These are phyloP conservation scores for Thamnophis elegans DNA, from an alignment of 2,797 vertebrate species.

Conservation along the genomic window DNA sequence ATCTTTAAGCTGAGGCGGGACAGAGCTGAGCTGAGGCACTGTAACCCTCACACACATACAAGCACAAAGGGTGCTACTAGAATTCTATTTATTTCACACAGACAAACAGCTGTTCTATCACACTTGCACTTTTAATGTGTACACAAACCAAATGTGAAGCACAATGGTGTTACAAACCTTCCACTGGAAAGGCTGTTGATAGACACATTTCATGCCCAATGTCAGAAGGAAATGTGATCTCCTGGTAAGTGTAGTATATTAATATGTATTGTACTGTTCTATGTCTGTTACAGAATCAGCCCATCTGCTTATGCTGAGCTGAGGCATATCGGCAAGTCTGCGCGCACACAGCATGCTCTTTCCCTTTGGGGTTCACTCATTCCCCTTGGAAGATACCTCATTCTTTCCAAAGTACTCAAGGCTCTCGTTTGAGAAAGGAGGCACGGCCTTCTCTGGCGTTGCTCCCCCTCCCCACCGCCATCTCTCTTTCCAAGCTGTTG, in stretches of 20 bases:
- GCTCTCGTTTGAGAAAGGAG: background rate
- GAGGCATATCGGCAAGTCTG: background rate
- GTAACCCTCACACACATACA: background rate
- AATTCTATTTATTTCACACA: conserved; percentile 3
- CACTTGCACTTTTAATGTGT: background rate
- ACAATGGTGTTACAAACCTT: background rate
- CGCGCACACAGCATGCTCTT: background rate
- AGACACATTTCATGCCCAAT: background rate
- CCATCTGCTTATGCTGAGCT: background rate
- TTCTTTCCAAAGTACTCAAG: background rate
- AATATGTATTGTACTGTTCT: background rate
- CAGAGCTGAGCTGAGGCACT: background rate
- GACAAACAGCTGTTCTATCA: conserved; percentile 14
- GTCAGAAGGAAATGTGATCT: background rate
- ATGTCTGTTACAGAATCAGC: background rate
- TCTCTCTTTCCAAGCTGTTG: background rate
- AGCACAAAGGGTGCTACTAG: conserved; percentile 10
- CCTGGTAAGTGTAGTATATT: background rate
- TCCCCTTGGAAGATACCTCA: background rate
- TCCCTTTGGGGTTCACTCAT: background rate
- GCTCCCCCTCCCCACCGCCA: background rate
- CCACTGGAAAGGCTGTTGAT: background rate
- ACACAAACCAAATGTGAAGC: background rate
- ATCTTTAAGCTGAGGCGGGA: background rate
- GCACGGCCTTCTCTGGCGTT: background rate